Conservation (phyloP, 1,140 invertebrate genomes). For the Frieseomelitta varia region DNA sequence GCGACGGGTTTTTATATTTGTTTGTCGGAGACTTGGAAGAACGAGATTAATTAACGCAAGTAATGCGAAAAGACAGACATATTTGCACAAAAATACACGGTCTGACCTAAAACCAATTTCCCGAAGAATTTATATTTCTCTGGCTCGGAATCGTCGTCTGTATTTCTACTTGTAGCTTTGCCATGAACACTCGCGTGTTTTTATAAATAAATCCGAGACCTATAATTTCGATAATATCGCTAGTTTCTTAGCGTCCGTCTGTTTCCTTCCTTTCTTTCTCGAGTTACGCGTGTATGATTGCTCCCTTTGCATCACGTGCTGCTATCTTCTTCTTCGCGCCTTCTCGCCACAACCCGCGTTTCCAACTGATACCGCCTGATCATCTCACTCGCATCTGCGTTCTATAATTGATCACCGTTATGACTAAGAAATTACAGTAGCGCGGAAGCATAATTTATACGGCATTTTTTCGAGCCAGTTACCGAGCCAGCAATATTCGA, state of each 20-base stretch:
- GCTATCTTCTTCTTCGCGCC: neutral
- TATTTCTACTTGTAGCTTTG: no score
- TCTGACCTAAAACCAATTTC: no score
- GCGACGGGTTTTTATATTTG: no score
- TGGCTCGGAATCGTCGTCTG: no score
- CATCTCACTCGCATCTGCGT: neutral
- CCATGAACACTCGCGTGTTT: no score
- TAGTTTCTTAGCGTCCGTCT: neutral
- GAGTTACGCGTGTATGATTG: neutral
- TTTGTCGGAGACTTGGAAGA: no score
- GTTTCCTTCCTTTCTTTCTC: neutral
- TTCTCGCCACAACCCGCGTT: neutral
- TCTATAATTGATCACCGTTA: neutral
- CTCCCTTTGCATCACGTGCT: neutral
- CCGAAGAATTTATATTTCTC: no score
- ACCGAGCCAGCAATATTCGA: neutral
- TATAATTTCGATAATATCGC: neutral
- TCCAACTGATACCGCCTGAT: neutral
- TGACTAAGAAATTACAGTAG: neutral
- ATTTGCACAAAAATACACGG: no score
- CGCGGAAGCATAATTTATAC: conserved; percentile 5
- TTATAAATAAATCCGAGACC: neutral
- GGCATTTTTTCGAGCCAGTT: neutral
- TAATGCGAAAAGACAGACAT: no score
- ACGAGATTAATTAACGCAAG: no score